Conservation (phyloP, 1,140 invertebrate species). For the Drosophila subpulchrella region DNA sequence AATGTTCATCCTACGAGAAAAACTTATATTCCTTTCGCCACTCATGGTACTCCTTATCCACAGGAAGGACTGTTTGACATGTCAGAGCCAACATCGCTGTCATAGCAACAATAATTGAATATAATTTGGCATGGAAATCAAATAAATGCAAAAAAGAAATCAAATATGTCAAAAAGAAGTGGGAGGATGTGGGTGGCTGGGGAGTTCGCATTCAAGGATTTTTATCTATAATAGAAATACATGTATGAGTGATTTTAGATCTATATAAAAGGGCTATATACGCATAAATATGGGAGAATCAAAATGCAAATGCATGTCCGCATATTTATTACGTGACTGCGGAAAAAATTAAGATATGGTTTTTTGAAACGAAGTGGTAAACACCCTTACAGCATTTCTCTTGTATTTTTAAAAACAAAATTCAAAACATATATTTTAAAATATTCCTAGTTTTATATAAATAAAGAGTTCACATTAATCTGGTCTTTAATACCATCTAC, state of each 20-base stretch:
- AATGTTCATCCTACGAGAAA: neutral
- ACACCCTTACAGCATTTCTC: neutral
- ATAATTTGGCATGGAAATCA: conserved; percentile 54
- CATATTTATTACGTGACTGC: conserved; percentile 68
- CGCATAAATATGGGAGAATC: conserved; percentile 32
- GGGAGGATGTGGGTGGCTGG: neutral
- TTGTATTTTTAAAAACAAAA: neutral
- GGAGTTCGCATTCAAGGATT: conserved; percentile 19
- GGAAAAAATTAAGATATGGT: too few species aligned
- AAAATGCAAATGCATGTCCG: conserved; percentile 73
- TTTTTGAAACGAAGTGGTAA: neutral
- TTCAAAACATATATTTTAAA: neutral
- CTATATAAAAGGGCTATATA: neutral
- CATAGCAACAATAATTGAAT: conserved; percentile 56
- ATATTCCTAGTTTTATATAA: neutral
- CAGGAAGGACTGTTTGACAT: conserved; percentile 2
- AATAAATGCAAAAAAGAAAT: conserved; percentile 52
- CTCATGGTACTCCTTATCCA: neutral
- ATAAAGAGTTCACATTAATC: neutral
- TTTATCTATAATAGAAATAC: conserved; percentile 43
- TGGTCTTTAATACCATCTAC: neutral
- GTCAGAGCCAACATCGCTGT: conserved; percentile 7
- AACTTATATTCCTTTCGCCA: neutral
- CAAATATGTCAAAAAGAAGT: conserved; percentile 26
- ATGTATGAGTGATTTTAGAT: neutral